A percentile compares a stretch with the other conserved stretches of the same genome.
phyloP scores from a whole-genome alignment of 2,888 invertebrate species.

The Sinotaia quadrata region DNA sequence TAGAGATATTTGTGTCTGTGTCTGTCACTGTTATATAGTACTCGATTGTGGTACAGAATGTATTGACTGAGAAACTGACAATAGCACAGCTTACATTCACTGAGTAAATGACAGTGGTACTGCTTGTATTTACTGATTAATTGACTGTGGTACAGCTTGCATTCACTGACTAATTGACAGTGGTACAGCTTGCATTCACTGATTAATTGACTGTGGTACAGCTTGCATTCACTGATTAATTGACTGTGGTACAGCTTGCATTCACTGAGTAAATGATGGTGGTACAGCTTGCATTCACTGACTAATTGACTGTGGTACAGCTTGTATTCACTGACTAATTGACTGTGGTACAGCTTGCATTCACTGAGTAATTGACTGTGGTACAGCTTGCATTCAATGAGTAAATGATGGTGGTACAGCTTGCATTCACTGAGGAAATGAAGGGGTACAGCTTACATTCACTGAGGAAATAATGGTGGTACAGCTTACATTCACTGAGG shows the following conservation, averaged over 20 bases:
- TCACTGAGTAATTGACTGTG: background rate
- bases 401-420: background rate
- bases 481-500: background rate
- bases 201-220: background rate
- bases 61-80: too few relatives aligned
- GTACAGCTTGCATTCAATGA: background rate
- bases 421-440: too few relatives aligned
- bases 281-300: background rate
- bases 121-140: too few relatives aligned
- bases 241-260: background rate
- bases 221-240: background rate
- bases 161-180: background rate
- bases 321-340: background rate
- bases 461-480: background rate
- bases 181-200: background rate
- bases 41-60: too few relatives aligned
- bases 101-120: too few relatives aligned
- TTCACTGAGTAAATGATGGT: background rate
- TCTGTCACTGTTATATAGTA: too few relatives aligned
- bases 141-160: too few relatives aligned
- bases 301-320: background rate
- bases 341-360: background rate
- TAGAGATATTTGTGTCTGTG: too few relatives aligned
- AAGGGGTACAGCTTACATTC: too few relatives aligned
- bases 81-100: too few relatives aligned